A percentile compares a stretch with the other conserved stretches of the same genome.
These are phyloP conservation scores for Drosophila saltans DNA, from an alignment of 1,140 invertebrate species.

Conservation along the genomic window DNA sequence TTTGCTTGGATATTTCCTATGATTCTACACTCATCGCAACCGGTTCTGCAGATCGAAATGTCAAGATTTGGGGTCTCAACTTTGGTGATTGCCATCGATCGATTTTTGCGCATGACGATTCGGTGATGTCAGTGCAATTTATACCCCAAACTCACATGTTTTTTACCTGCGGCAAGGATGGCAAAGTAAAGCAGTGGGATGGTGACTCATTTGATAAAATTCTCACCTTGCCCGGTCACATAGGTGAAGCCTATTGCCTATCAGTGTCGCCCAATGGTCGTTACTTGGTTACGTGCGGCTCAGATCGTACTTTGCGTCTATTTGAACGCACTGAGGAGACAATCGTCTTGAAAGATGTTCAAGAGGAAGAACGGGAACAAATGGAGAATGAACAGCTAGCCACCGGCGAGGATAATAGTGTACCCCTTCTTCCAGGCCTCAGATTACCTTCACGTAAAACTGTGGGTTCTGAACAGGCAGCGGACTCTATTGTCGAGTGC, in stretches of 20 bases:
- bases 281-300: slow-evolving; percentile 92
- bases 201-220: slow-evolving; percentile 96
- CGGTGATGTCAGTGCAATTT: slow-evolving; percentile 94
- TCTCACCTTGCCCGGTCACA: slow-evolving; percentile 91
- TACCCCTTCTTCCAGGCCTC: slow-evolving; percentile 89
- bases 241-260: slow-evolving; percentile 90
- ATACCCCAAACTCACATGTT: slow-evolving; percentile 96
- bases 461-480: slow-evolving; percentile 94
- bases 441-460: slow-evolving; percentile 95
- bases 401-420: slow-evolving; percentile 88
- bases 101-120: slow-evolving; percentile 96
- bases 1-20: slow-evolving; percentile 96
- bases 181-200: slow-evolving; percentile 98
- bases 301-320: slow-evolving; percentile 94
- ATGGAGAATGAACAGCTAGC: slow-evolving; percentile 88
- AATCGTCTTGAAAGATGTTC: slow-evolving; percentile 95
- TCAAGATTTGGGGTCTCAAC: slow-evolving; percentile 99
- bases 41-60: slow-evolving; percentile 96
- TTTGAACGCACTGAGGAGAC: slow-evolving; percentile 95
- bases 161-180: slow-evolving; percentile 96
- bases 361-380: slow-evolving; percentile 92
- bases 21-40: slow-evolving; percentile 96
- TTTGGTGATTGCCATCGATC: slow-evolving; percentile 98
- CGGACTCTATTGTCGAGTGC: slow-evolving; percentile 95
- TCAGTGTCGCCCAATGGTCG: slow-evolving; percentile 92